phyloP scores from a whole-genome alignment of 1,140 invertebrate species.

The Lutraria rhynchaena region DNA sequence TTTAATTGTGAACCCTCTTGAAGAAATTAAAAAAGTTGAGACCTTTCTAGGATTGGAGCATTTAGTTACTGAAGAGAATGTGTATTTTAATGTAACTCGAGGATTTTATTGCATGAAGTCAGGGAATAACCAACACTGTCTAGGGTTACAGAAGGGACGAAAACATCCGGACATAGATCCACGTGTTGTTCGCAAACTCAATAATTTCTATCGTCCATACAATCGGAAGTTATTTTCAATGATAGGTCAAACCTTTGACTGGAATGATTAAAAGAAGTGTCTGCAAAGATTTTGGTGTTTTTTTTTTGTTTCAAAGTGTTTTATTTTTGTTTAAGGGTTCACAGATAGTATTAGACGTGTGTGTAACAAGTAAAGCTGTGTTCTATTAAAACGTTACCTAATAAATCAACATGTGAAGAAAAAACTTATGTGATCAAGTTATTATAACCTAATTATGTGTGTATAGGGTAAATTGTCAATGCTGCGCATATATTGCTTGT shows the following conservation, averaged over 20 bases:
- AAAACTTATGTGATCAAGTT: too few relatives aligned
- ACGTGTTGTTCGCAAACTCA: slow-evolving; percentile 88
- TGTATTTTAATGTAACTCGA: slow-evolving; percentile 81
- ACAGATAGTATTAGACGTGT: too few relatives aligned
- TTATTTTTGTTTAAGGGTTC: too few relatives aligned
- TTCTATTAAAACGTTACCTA: too few relatives aligned
- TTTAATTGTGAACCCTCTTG: slow-evolving; percentile 75
- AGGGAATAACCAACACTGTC: slow-evolving; percentile 84
- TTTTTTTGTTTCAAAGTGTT: too few relatives aligned
- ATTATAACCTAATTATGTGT: too few relatives aligned
- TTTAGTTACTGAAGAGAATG: slow-evolving; percentile 70
- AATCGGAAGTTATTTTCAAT: slow-evolving; percentile 84
- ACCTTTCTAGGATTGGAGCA: slow-evolving; percentile 77
- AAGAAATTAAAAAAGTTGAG: slow-evolving; percentile 77
- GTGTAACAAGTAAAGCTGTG: too few relatives aligned
- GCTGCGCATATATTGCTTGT: too few relatives aligned
- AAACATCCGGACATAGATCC: slow-evolving; percentile 92
- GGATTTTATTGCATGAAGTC: slow-evolving; percentile 83
- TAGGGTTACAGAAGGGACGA: slow-evolving; percentile 96
- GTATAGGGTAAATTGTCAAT: too few relatives aligned
- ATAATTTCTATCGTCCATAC: slow-evolving; percentile 94
- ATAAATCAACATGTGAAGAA: too few relatives aligned
- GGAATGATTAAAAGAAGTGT: slow-evolving; percentile 68
- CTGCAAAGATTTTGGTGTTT: too few relatives aligned
- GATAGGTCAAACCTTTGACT: slow-evolving; percentile 76